Evolutionary conservation across 2,888 invertebrate species (phyloP).

Genomic region (Panorpa germanica): DNA sequence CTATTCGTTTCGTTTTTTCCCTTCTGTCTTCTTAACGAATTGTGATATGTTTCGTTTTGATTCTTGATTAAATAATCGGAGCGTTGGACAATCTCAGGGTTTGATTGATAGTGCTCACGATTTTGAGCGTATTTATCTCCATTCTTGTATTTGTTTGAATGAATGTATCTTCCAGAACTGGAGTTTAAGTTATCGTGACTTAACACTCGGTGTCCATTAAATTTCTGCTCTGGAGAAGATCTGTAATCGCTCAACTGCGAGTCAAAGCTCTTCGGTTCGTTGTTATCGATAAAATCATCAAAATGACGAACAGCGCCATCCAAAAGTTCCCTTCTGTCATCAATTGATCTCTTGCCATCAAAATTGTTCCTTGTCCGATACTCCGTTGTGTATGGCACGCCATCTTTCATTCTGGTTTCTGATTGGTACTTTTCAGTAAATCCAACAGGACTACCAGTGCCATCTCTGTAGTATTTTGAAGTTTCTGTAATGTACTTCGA

Average conservation of each 20-base stretch:
- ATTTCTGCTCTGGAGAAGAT: conserved; percentile 34
- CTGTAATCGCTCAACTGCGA: conserved; percentile 37
- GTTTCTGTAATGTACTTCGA: conserved; percentile 36
- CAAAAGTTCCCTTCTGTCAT: conserved; percentile 23
- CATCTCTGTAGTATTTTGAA: conserved; percentile 33
- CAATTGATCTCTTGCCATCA: conserved; percentile 25
- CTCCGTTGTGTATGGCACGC: conserved; percentile 21
- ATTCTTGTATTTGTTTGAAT: conserved; percentile 21
- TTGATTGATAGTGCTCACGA: conserved; percentile 36
- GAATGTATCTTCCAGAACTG: conserved; percentile 28
- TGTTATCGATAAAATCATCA: no score
- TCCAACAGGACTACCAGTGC: conserved; percentile 32
- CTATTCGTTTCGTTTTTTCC: conserved; percentile 25
- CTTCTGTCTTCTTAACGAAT: conserved; percentile 39
- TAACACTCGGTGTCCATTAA: conserved; percentile 24
- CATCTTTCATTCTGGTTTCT: conserved; percentile 30
- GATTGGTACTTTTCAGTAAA: conserved; percentile 30
- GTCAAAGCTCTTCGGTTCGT: conserved; percentile 49
- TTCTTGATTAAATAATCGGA: no score
- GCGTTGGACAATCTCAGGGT: conserved; percentile 36
- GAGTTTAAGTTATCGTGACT: conserved; percentile 28
- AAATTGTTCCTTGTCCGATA: conserved; percentile 25
- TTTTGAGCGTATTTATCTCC: conserved; percentile 27
- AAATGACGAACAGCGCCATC: conserved; percentile 26
- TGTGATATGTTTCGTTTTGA: conserved; percentile 32